Conservation (phyloP, 2,888 invertebrate genomes). For the Tachina lurida region DNA sequence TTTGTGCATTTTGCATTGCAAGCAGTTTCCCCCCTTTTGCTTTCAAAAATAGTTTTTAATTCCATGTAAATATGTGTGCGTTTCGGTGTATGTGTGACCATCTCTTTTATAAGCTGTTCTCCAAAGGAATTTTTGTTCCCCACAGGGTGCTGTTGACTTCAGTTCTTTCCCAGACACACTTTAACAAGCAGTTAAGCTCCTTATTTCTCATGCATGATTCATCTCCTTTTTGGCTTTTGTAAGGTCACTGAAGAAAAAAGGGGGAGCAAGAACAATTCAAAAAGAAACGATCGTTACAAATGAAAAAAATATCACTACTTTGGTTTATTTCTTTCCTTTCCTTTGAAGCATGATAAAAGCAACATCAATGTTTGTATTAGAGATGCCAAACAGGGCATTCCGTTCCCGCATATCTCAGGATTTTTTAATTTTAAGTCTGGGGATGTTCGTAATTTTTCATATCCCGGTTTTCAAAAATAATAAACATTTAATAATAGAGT, state of each 20-base stretch:
- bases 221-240: not conserved
- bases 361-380: not conserved
- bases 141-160: conserved; percentile 63
- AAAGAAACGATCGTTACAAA: conserved; percentile 46
- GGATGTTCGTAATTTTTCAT: too few relatives aligned
- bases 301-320: conserved; percentile 24
- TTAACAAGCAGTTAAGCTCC: conserved; percentile 17
- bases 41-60: conserved; percentile 31
- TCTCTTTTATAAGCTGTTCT: conserved; percentile 12
- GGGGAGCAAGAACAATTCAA: conserved; percentile 44
- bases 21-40: conserved; percentile 3
- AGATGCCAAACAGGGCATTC: not conserved
- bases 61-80: not conserved
- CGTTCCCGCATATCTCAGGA: too few relatives aligned
- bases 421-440: too few relatives aligned
- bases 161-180: conserved; percentile 25
- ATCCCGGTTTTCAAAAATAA: too few relatives aligned
- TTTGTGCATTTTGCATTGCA: not conserved
- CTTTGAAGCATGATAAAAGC: not conserved
- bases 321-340: conserved; percentile 15
- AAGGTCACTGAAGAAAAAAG: conserved; percentile 28
- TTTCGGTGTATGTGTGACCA: conserved; percentile 14
- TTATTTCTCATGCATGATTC: conserved; percentile 19
- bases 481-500: too few relatives aligned
- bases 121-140: conserved; percentile 65